Evolutionary conservation across 2,797 vertebrate species (phyloP).

Genomic region (Sebastiscus tertius): DNA sequence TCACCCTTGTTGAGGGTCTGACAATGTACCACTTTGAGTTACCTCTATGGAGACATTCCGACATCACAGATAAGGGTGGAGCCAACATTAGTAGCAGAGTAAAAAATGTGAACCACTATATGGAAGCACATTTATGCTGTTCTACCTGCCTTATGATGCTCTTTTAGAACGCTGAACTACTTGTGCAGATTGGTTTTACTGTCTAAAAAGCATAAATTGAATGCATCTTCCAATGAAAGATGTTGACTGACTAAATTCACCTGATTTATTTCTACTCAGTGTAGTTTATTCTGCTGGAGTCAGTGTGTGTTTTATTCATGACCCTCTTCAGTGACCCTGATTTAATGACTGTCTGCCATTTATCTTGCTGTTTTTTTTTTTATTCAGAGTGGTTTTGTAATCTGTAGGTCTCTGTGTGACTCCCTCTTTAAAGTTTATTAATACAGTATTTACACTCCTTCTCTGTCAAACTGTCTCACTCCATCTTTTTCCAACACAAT

Average conservation of each 20-base stretch:
- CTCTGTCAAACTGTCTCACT: conserved; percentile 13
- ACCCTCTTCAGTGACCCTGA: conserved; percentile 10
- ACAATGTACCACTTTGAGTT: no score
- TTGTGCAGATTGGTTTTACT: background rate
- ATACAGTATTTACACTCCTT: background rate
- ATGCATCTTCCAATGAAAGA: background rate
- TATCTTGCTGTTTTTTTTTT: conserved; percentile 15
- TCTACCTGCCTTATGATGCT: background rate
- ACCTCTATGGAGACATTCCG: no score
- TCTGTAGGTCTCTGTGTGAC: background rate
- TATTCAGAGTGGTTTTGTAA: conserved; percentile 16
- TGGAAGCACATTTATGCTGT: background rate
- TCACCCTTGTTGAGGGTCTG: no score
- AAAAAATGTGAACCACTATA: background rate
- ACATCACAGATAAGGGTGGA: background rate
- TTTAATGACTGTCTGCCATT: conserved; percentile 26
- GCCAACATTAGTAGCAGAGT: background rate
- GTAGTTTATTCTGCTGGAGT: background rate
- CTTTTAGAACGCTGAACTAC: background rate
- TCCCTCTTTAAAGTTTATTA: conserved; percentile 18
- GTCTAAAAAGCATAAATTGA: background rate
- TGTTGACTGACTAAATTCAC: background rate
- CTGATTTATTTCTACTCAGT: conserved; percentile 7
- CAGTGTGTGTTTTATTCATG: background rate
- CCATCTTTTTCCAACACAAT: background rate